These are phyloP conservation scores for Cryptocheilus praepositus DNA, from an alignment of 2,888 invertebrate genomes.

Conservation along the genomic window DNA sequence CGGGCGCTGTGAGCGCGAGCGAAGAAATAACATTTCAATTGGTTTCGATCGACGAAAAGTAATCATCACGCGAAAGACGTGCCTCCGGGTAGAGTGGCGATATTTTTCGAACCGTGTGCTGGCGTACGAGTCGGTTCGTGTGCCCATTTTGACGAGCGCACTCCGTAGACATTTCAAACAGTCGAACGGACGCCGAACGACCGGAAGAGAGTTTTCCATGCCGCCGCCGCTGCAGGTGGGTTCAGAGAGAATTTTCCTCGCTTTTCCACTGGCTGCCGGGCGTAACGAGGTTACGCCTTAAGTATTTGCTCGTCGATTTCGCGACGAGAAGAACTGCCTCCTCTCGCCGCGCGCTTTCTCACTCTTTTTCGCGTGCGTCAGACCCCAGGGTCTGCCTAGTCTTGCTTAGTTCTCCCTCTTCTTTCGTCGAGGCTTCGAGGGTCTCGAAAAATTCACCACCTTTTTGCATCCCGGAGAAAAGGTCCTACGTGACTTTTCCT, in stretches of 20 bases:
- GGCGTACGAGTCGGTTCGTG: too few species aligned
- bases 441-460: slow-evolving; percentile 47
- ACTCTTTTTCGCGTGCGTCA: not conserved
- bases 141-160: slow-evolving; percentile 2
- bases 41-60: too few species aligned
- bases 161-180: slow-evolving; percentile 19
- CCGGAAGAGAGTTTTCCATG: slow-evolving; percentile 69
- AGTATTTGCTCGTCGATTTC: slow-evolving; percentile 67
- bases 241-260: slow-evolving; percentile 49
- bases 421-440: slow-evolving; percentile 35
- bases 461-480: slow-evolving; percentile 29
- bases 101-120: too few species aligned
- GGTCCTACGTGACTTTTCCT: slow-evolving; percentile 50
- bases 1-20: too few species aligned
- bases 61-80: too few species aligned
- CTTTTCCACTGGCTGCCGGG: slow-evolving; percentile 52
- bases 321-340: slow-evolving; percentile 42
- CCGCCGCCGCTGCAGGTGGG: slow-evolving; percentile 40
- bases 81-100: too few species aligned
- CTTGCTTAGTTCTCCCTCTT: slow-evolving; percentile 10
- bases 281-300: slow-evolving; percentile 67
- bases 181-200: slow-evolving; percentile 54
- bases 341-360: slow-evolving; percentile 17
- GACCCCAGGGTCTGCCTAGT: too few species aligned
- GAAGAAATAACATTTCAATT: too few species aligned